These are phyloP conservation scores for Chirona hameri DNA, from an alignment of 2,888 invertebrate genomes.

Conservation along the genomic window DNA sequence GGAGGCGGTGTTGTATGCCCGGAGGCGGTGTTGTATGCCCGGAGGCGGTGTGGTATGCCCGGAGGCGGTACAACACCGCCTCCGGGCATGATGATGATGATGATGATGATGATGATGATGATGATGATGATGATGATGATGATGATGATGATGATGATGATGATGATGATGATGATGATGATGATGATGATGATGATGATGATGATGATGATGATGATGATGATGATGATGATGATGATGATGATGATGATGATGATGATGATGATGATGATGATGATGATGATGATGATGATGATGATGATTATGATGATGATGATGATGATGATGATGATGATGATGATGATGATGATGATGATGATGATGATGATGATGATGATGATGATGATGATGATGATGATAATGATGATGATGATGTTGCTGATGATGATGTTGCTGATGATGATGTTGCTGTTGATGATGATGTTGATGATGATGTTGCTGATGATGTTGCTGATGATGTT, in stretches of 20 bases:
- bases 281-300: conserved; percentile 22
- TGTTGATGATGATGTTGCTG: too few species aligned
- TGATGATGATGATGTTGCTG: too few species aligned
- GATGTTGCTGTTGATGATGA: too few species aligned
- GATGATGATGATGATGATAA: too few species aligned
- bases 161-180: conserved; percentile 22
- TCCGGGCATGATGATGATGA: neutral
- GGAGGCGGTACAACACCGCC: too few species aligned
- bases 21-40: too few species aligned
- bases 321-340: conserved; percentile 22
- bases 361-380: conserved; percentile 5
- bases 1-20: too few species aligned
- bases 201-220: conserved; percentile 22
- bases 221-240: conserved; percentile 22
- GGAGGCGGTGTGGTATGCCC: too few species aligned
- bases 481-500: too few species aligned
- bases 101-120: conserved; percentile 22
- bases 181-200: conserved; percentile 22
- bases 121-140: conserved; percentile 22
- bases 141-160: conserved; percentile 22
- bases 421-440: too few species aligned
- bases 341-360: conserved; percentile 22
- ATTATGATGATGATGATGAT: too few species aligned
- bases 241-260: conserved; percentile 11
- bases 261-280: conserved; percentile 22